phyloP scores from a whole-genome alignment of 1,140 invertebrate genomes.

The Danaus plexippus region DNA sequence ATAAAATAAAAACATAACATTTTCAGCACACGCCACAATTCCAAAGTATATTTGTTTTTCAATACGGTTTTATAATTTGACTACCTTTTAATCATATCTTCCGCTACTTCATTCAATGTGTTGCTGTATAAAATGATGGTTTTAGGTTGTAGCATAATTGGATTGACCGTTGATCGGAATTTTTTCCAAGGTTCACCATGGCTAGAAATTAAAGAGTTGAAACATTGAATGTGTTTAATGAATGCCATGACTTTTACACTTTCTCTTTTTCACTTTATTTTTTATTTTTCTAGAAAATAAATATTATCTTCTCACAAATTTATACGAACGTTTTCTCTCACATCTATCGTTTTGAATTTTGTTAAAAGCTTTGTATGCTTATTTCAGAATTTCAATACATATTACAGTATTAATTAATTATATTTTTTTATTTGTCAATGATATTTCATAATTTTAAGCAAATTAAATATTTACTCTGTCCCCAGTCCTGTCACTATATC shows the following conservation, averaged over 20 bases:
- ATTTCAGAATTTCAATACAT: no score
- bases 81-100: slow-evolving; percentile 42
- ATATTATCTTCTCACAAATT: no score
- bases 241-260: no score
- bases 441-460: background rate
- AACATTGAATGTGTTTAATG: no score
- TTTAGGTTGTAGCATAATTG: slow-evolving; percentile 65
- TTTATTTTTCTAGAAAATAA: no score
- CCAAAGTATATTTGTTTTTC: no score
- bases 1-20: background rate
- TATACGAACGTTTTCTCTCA: no score
- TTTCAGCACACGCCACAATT: no score
- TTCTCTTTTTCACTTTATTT: no score
- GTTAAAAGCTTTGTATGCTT: no score
- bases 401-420: no score
- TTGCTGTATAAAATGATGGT: slow-evolving; percentile 55
- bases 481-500: slow-evolving; percentile 30
- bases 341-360: no score
- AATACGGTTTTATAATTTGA: background rate
- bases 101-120: slow-evolving; percentile 54
- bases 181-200: slow-evolving; percentile 86
- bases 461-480: slow-evolving; percentile 30
- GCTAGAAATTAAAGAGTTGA: slow-evolving; percentile 58
- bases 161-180: slow-evolving; percentile 77
- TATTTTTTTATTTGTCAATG: slow-evolving; percentile 6